Conservation (phyloP, 2,113 vertebrate genomes). For the Bubo scandiacus region DNA sequence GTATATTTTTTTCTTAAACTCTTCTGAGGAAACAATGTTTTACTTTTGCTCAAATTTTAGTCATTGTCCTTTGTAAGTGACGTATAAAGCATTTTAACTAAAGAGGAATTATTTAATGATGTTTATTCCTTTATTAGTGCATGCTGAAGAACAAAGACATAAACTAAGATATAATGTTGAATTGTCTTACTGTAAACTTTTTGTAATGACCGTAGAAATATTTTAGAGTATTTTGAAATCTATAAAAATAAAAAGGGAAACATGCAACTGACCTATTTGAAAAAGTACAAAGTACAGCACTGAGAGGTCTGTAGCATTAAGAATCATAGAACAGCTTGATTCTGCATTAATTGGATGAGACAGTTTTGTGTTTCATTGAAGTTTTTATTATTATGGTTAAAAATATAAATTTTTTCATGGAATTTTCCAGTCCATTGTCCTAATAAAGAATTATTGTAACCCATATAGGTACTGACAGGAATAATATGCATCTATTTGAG, state of each 20-base stretch:
- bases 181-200: not conserved
- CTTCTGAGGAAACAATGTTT: not conserved
- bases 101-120: not conserved
- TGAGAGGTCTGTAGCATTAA: not conserved
- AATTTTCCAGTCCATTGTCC: not conserved
- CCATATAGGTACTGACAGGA: not conserved
- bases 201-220: not conserved
- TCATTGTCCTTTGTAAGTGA: slow-evolving; percentile 6
- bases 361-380: not conserved
- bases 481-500: not conserved
- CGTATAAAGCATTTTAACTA: not conserved
- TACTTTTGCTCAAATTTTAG: slow-evolving; percentile 18
- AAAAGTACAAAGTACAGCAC: not conserved
- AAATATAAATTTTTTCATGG: not conserved
- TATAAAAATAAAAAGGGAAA: not conserved
- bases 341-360: not conserved
- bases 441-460: not conserved
- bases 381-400: not conserved
- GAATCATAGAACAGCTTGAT: not conserved
- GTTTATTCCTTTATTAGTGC: not conserved
- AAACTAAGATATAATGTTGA: not conserved
- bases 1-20: slow-evolving; percentile 27
- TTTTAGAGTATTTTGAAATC: not conserved
- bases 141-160: not conserved
- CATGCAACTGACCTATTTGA: not conserved